Base-by-base conservation (phyloP, 1,140 invertebrate species). In the Pantala flavescens region DNA sequence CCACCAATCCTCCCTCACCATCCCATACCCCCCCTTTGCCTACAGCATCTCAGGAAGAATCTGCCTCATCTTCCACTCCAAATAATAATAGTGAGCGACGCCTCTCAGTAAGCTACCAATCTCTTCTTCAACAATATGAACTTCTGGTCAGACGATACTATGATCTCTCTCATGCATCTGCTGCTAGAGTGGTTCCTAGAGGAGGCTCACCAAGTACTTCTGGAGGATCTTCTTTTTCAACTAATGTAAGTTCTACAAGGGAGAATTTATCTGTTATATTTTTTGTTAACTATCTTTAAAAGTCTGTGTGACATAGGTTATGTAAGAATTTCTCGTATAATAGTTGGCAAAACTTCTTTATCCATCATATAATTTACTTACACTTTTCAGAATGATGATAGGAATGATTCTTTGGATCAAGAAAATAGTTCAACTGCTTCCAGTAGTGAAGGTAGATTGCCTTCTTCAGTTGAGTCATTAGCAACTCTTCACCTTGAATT, bases 81-180 rank as follows among this genome's bases (percentile, higher is more conserved):
- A n/a, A 24, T 73, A 71, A 82, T 10, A 82, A 82, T 73, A 77
- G 81, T 75, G 82, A 84, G 77, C 77, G 83, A 63, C 76, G 80
- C 12, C 82, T 83, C 24, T 81, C 82, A 1, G 80, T 81, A 23
- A 84, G 82, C 71, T 84, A 84, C 75, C 80, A 83, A 75, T 84
- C 82, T 76, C 81, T 85, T 75, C 83, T 86, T 12, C 81, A 84
- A 75, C 83, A 85, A 75, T 86, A 86, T 77, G 84, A 85, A 77
- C 81, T 81, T 23, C 76, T 86, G 10, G 84, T 85, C 7, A 82
- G 84, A 76, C 80, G 84, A 73, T 87, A 85, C 79, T 81, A 83
- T 71, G 81, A 85, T 72, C 78, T 86, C 11, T 83, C 83, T 73
- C 79, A 83, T 75, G 82, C 82, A 42, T 80, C 83, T 63, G 81